phyloP scores from a whole-genome alignment of 1,140 invertebrate species.

The Procambarus virginalis region DNA sequence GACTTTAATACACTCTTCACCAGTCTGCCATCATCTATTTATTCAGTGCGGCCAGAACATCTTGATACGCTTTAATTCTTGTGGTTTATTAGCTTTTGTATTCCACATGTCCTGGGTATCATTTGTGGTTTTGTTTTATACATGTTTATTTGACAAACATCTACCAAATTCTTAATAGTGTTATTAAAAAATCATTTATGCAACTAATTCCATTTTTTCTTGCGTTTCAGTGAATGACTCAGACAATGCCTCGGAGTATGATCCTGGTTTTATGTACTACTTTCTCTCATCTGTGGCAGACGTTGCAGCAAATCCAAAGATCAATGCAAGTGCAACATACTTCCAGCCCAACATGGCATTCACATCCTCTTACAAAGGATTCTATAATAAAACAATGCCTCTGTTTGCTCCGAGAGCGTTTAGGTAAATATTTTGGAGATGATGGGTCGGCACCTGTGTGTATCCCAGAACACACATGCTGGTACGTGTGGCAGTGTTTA shows the following conservation, averaged over 20 bases:
- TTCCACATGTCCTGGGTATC: too few relatives aligned
- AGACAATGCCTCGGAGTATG: conserved; percentile 75
- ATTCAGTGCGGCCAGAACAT: too few relatives aligned
- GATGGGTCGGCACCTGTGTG: too few relatives aligned
- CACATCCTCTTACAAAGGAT: conserved; percentile 93
- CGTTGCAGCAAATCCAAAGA: conserved; percentile 91
- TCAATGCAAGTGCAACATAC: conserved; percentile 95
- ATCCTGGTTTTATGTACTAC: conserved; percentile 97
- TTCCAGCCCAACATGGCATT: conserved; percentile 96
- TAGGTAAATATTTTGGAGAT: conserved; percentile 73
- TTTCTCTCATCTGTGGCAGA: conserved; percentile 96
- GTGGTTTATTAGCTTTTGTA: too few relatives aligned
- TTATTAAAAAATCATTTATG: not conserved
- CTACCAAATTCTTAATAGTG: too few relatives aligned
- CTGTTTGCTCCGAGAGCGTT: conserved; percentile 95
- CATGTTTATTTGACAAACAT: too few relatives aligned
- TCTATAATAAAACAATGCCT: conserved; percentile 97
- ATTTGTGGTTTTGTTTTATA: too few relatives aligned
- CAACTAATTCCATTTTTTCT: not conserved
- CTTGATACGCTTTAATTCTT: too few relatives aligned
- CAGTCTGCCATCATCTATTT: too few relatives aligned
- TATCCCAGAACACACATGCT: too few relatives aligned
- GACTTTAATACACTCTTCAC: too few relatives aligned
- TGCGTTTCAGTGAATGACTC: conserved; percentile 59
- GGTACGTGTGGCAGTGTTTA: too few relatives aligned